phyloP scores from a whole-genome alignment of 2,888 invertebrate species.

The Sympetrum striolatum region DNA sequence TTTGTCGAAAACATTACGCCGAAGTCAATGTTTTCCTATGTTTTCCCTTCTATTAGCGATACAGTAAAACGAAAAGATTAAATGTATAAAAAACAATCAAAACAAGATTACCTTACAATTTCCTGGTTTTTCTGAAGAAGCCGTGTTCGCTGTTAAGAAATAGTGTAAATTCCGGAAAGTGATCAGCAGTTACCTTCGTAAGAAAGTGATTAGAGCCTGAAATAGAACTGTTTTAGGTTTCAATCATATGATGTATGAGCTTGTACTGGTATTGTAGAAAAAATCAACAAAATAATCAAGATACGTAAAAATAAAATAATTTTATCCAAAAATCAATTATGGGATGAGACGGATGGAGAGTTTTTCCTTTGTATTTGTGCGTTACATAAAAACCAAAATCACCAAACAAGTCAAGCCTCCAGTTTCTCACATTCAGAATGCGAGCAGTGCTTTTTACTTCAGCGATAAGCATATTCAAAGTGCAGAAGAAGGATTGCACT shows the following conservation, averaged over 20 bases:
- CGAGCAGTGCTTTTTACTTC: conserved; percentile 18
- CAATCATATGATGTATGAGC: not conserved
- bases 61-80: no score
- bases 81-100: not conserved
- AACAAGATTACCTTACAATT: not conserved
- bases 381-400: not conserved
- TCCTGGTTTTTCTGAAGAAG: not conserved
- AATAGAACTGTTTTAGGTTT: not conserved
- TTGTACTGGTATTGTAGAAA: not conserved
- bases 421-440: not conserved
- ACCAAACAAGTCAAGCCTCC: not conserved
- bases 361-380: not conserved
- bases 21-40: no score
- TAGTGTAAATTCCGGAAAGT: not conserved
- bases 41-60: no score
- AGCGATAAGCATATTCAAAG: conserved; percentile 20
- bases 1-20: no score
- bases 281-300: not conserved
- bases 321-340: not conserved
- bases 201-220: not conserved
- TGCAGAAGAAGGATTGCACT: not conserved
- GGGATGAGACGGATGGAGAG: not conserved
- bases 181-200: not conserved
- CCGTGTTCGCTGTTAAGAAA: not conserved
- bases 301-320: not conserved